Evolutionary conservation across 2,797 vertebrate genomes (phyloP), one percentile per base, ranked within the genome.

Genomic region (Hemibagrus guttatus): DNA sequence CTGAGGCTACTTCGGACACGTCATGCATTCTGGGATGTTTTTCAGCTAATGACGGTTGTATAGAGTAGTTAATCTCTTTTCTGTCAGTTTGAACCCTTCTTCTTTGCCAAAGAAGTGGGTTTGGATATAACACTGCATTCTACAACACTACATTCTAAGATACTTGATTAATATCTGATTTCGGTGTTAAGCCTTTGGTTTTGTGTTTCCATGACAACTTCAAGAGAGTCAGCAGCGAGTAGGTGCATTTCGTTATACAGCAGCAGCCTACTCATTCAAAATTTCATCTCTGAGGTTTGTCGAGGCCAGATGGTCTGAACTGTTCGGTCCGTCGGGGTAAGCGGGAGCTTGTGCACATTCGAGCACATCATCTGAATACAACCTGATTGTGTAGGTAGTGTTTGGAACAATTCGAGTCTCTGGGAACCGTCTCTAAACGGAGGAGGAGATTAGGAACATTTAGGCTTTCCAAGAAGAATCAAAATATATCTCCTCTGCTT

Each of bases 141-240:
- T 39, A 7, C 35, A 39, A 39, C 35, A 49, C 71, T 12, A 46
- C 13, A 26, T 68, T 76, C 49, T 39, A 7, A 49, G 46, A 49
- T n/a, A 49, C 63, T 35, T 13, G 63, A 71, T 64, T 46, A 58
- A 46, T 80, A 72, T 63, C 54, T 74, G 19, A 79, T 84, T 83
- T 13, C 64, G 23, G 71, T 72, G 64, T 84, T 23, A 68, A 85
- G 1, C 59, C 59, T 71, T 54, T 64, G 52, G 56, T 78, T 58
- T 83, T 46, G 76, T 31, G 81, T 88, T 88, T 83, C 87, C 84
- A 88, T 88, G 87, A 72, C 87, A 85, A 85, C 87, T 31, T 64
- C 14, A 19, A 81, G 58, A 26, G 52, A 69, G 69, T 56, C 71
- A 54, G 72, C 19, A 85, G 61, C 42, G 17, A 81, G 80, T 79